Evolutionary conservation across 64 coral and sea anemone species (phyloP), one percentile per base, ranked within the genome.

Genomic region (Cladopsammia gracilis): DNA sequence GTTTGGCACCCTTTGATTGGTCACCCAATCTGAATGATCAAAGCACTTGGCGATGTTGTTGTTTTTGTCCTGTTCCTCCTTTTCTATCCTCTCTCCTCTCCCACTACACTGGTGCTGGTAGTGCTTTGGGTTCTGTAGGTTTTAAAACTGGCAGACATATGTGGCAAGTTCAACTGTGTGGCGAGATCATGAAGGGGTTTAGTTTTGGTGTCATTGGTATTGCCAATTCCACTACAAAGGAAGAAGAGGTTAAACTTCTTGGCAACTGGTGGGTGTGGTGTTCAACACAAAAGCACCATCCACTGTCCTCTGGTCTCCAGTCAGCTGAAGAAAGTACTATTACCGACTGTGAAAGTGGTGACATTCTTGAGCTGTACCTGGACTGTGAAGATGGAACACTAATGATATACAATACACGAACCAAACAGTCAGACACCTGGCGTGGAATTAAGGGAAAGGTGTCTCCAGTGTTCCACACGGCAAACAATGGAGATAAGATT

Each of bases 391-490:
- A 19, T 20, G 72, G 72, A 34, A 75, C 72, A 11, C 16, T 75
- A 3, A 75, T 75, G 18, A 49, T 75, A 3, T 75, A 48, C 72
- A 75, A 49, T 75, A 16, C 45, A 75, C 43, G 43, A 8, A 75
- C 43, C 45, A 20, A 47, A 75, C 14, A 75, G 45, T 51, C 45
- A 49, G 43, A 75, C 45, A 49, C 46, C 15, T 75, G 72, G 72
- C 1, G 46, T 75, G 72, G 45, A 47, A 12, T 75, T 18, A 6
- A 19, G 1, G 72, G 72, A 49, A 42, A 49, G 20, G 46, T 48
- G 45, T 75, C 42, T 48, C 72, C 72, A 75, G 72, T 75, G 46
- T 75, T 75, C 46, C 45, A 49, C 72, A 51, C 46, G 72, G 20
- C 72, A 5, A 51, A 9, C 7, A 15, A 75, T 75, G 72, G 72